Percentiles rank a stretch among this genome's conserved stretches.
These are phyloP conservation scores for Nasalis larvatus DNA, from an alignment of 2,113 vertebrate species.

Conservation along the genomic window DNA sequence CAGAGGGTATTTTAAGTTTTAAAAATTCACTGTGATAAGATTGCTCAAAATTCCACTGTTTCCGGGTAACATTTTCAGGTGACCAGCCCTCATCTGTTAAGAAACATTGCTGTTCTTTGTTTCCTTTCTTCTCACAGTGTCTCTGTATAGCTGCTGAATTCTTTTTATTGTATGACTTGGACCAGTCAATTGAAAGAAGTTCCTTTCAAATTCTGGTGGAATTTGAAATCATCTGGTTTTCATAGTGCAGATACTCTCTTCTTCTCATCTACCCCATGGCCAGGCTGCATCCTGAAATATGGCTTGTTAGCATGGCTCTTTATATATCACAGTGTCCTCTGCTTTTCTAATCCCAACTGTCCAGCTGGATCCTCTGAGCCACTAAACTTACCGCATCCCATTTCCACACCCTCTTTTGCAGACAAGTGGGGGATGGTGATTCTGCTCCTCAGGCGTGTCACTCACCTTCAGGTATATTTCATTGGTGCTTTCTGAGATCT, in stretches of 20 bases:
- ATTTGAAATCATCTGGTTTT: neutral
- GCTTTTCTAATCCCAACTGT: neutral
- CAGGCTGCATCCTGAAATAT: neutral
- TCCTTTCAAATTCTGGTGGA: neutral
- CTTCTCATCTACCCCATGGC: neutral
- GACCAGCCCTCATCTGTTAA: neutral
- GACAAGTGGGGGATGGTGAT: neutral
- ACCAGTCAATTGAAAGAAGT: neutral
- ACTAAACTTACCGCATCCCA: neutral
- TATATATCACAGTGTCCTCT: constrained; percentile 11
- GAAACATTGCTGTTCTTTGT: neutral
- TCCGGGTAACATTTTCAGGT: neutral
- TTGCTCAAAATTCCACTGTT: neutral
- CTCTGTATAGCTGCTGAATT: neutral
- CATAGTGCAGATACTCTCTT: neutral
- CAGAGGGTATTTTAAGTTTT: neutral
- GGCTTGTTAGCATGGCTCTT: neutral
- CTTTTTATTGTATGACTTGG: neutral
- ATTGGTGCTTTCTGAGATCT: neutral
- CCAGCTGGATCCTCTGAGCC: neutral
- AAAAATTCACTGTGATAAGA: neutral
- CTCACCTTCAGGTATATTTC: neutral
- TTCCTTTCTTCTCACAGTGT: neutral
- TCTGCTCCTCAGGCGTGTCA: neutral
- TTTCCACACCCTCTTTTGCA: neutral